Base-by-base conservation (phyloP, 2,888 invertebrate species). In the Trachelus troglodyta region DNA sequence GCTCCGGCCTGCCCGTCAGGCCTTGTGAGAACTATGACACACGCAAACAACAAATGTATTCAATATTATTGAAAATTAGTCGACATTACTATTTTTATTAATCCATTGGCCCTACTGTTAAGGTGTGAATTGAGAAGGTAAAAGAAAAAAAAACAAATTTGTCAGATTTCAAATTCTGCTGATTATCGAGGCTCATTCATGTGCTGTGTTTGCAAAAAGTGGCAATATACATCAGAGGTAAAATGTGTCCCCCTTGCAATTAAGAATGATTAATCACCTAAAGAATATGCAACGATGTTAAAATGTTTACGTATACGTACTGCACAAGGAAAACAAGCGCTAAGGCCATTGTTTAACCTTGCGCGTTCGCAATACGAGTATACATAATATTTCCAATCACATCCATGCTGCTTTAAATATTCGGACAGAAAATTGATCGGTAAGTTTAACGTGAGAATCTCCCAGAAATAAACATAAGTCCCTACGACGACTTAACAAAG, bases 1-100 rank as follows among this genome's bases (percentile, higher is more conserved):
- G 94, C 93, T 96, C 96, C 84, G 96, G 95, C 91, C 93, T 89
- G 88, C 92, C 89, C 33, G 91, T 91, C 79, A 91, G 90, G 86
- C 89, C 90, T 83, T 91, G 91, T 31, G 91, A 88, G 84, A 92
- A 92, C 92, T 92, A 84, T 4, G 85, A 86, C 40, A 77, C 81
- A 86, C 40, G 76, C 81, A 80, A 79, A 77, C 77, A 69, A 71
- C 69, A 74, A 33, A 35, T 69, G 69, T 69, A 31, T 31, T 33
- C 11, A 71, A 71, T 11, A 33, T 71, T 71, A 31, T 71, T 71
- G 6, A 71, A 71, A 71, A 71, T 9, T 6, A 56, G 0, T 56
- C 9, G 56, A 23, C 56, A 9, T 23, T 56, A 23, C 23, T 56
- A 23, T 56, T 56, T 56, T 23, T 56, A 56, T 56, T 56, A 56